phyloP scores from a whole-genome alignment of 2,797 vertebrate species.

The Vireo griseus region DNA sequence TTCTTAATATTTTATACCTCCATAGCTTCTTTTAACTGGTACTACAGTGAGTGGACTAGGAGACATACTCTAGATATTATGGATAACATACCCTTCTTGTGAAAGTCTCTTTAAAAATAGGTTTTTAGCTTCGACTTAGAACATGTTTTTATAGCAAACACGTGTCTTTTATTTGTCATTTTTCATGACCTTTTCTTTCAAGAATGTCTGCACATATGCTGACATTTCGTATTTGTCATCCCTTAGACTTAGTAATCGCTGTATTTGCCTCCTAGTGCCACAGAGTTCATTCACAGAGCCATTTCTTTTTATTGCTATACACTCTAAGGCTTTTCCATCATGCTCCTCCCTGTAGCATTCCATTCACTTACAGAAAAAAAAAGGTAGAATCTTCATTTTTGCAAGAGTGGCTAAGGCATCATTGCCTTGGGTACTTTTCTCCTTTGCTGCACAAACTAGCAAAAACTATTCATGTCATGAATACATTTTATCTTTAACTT shows the following conservation, averaged over 20 bases:
- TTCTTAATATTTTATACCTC: not conserved
- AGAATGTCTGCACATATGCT: not conserved
- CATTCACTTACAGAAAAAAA: not conserved
- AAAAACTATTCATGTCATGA: not conserved
- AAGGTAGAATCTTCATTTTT: not conserved
- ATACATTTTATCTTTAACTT: not conserved
- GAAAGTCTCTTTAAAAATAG: not conserved
- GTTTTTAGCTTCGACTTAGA: not conserved
- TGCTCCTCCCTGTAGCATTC: not conserved
- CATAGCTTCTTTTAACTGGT: not conserved
- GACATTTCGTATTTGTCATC: slow-evolving; percentile 3
- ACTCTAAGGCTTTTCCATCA: not conserved
- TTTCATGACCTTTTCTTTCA: not conserved
- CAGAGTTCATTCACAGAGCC: not conserved
- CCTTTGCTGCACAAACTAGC: not conserved
- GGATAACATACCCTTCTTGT: not conserved
- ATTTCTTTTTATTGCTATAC: not conserved
- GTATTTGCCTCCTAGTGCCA: not conserved
- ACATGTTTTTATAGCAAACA: not conserved
- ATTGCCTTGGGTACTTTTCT: not conserved
- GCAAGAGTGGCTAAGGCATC: not conserved
- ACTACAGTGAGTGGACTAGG: not conserved
- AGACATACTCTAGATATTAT: not conserved
- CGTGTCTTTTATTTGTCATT: not conserved
- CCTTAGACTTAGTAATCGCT: not conserved